Evolutionary conservation across 2,797 vertebrate species (phyloP).

Genomic region (Sebastes wilsoni): DNA sequence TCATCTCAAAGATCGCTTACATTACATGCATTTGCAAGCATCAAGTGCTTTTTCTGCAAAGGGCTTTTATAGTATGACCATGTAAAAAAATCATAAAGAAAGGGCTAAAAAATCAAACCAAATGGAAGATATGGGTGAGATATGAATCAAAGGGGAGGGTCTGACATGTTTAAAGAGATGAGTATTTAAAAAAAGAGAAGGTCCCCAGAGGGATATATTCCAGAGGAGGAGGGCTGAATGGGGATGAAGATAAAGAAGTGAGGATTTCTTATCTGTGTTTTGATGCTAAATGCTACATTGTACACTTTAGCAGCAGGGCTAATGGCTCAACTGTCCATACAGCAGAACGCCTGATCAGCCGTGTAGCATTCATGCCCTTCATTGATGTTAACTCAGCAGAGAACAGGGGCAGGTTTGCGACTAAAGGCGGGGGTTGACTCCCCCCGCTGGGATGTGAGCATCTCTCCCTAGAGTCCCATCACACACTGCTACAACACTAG

Average conservation of each 20-base stretch:
- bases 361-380: slow-evolving; percentile 46
- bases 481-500: slow-evolving; percentile 59
- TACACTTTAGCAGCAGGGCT: slow-evolving; percentile 1
- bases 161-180: slow-evolving; percentile 29
- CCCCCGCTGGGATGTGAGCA: slow-evolving; percentile 64
- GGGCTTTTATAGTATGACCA: not conserved
- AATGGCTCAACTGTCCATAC: slow-evolving; percentile 10
- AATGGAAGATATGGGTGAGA: not conserved
- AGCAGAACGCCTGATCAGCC: slow-evolving; percentile 45
- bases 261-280: slow-evolving; percentile 20
- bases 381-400: slow-evolving; percentile 56
- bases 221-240: not conserved
- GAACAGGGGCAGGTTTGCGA: slow-evolving; percentile 48
- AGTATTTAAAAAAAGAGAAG: slow-evolving; percentile 34
- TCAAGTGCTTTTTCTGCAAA: not conserved
- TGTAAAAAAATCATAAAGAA: not conserved
- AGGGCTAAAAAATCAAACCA: not conserved
- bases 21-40: slow-evolving; percentile 10
- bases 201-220: slow-evolving; percentile 27
- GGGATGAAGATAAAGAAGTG: not conserved
- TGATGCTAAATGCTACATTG: slow-evolving; percentile 21
- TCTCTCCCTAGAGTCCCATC: slow-evolving; percentile 71
- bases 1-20: not conserved
- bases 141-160: slow-evolving; percentile 20
- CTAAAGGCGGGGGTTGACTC: slow-evolving; percentile 52